Evolutionary conservation across 2,888 invertebrate species (phyloP).

Genomic region (Miltochrista miniata): DNA sequence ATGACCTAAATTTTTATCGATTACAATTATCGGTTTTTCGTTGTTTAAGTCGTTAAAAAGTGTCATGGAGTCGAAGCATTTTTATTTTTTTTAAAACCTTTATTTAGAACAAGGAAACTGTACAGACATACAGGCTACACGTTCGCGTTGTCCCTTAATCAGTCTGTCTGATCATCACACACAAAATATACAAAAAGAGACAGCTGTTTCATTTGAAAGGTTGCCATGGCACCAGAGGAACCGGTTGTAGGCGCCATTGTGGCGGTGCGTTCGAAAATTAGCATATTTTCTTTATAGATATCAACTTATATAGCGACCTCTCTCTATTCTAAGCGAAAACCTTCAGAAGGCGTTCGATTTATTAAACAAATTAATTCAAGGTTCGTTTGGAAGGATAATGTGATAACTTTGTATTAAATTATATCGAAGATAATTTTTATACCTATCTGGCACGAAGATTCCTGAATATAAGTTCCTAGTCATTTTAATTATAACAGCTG

Average conservation of each 20-base stretch:
- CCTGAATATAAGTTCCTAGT: too few relatives aligned
- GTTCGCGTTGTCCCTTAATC: too few relatives aligned
- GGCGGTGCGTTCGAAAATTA: slow-evolving; percentile 20
- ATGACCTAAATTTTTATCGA: too few relatives aligned
- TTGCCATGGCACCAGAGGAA: slow-evolving; percentile 4
- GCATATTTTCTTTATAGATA: slow-evolving; percentile 14
- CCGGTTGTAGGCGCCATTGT: slow-evolving; percentile 11
- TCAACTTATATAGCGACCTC: not conserved
- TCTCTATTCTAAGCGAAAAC: not conserved
- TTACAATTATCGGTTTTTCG: too few relatives aligned
- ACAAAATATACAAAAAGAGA: not conserved
- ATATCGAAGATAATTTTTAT: too few relatives aligned
- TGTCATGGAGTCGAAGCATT: too few relatives aligned
- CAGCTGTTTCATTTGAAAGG: slow-evolving; percentile 21
- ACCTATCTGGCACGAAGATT: too few relatives aligned
- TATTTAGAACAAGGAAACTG: too few relatives aligned
- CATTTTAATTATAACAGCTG: too few relatives aligned
- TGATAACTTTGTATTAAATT: not conserved
- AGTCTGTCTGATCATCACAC: not conserved
- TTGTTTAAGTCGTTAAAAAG: too few relatives aligned
- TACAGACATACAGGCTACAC: too few relatives aligned
- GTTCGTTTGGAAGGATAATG: not conserved
- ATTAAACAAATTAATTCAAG: not conserved
- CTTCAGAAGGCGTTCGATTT: slow-evolving; percentile 5
- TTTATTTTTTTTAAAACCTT: too few relatives aligned